Conservation (phyloP, 2,888 invertebrate species). For the Cryptophagus acutangulus region DNA sequence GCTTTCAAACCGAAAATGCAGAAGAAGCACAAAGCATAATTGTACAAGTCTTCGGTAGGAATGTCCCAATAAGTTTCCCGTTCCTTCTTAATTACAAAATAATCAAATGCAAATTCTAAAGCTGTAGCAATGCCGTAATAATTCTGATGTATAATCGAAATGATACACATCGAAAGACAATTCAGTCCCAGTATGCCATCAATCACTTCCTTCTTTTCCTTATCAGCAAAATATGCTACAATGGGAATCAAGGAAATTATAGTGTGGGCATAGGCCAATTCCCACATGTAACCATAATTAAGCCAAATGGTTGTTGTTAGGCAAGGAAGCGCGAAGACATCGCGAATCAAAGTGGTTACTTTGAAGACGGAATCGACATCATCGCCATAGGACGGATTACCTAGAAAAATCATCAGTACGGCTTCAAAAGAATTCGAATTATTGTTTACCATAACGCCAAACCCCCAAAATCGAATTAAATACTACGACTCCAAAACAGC, state of each 20-base stretch:
- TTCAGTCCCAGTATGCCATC: constrained; percentile 32
- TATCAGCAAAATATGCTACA: constrained; percentile 27
- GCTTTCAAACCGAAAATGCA: constrained; percentile 40
- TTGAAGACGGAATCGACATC: constrained; percentile 31
- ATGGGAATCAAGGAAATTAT: constrained; percentile 32
- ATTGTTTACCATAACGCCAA: constrained; percentile 40
- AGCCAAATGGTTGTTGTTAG: constrained; percentile 32
- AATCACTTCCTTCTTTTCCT: constrained; percentile 30
- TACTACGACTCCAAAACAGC: constrained; percentile 36
- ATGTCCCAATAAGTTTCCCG: constrained; percentile 33
- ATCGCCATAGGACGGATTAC: constrained; percentile 41
- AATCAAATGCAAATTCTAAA: constrained; percentile 12
- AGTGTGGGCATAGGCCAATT: constrained; percentile 26
- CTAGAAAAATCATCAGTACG: constrained; percentile 24
- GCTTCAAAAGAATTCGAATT: background rate
- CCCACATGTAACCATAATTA: constrained; percentile 24
- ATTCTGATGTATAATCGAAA: constrained; percentile 30
- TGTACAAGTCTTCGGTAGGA: constrained; percentile 43
- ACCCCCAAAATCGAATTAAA: constrained; percentile 39
- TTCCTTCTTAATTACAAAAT: constrained; percentile 8
- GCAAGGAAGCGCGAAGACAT: constrained; percentile 33
- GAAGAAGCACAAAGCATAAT: constrained; percentile 45
- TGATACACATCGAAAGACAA: constrained; percentile 31
- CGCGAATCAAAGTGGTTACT: constrained; percentile 34
- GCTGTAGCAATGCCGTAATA: constrained; percentile 9